Base-by-base conservation (phyloP, 2,113 vertebrate genomes). In the Coptodon rendalli region DNA sequence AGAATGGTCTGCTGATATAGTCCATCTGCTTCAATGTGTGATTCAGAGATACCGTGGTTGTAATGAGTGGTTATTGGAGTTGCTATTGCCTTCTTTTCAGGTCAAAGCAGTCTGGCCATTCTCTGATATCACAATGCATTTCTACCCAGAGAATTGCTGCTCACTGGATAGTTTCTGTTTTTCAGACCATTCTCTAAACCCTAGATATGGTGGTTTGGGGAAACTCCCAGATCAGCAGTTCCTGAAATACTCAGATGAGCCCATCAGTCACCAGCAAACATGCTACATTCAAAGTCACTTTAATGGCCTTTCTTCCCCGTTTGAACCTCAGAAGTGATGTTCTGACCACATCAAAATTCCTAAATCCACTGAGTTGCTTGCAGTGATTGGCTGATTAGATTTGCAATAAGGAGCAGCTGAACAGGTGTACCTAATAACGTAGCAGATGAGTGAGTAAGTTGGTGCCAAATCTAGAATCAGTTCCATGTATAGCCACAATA, bases 181-280 rank as follows among this genome's bases (percentile, higher is more conserved):
- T 73, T 73, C 24, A 27, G 40, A 48, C 5, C 0, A 2, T 66
- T 45, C 13, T 45, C 22, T 48, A 73, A 73, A 71, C 68, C 8
- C 13, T 5, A 27, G 22, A 48, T 40, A 29, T 73, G 40, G 22
- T 29, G 24, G 14, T 45, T 27, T 48, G 61, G 68, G 68, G 22
- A 17, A 45, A 73, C 40, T 43, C 38, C 38, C 31, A 66, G 16
- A 38, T 66, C 6, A 66, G 17, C 10, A 66, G 19, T 38, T 38
- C 19, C 19, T 22, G 34, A 66, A 38, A 66, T 66, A n/a, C 61
- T 66, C 0, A 0, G 17, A 38, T 7, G 19, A 66, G 61, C 19
- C 19, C 34, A 66, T 38, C 29, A 12, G 34, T 38, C 2, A 73
- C 40, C 14, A 73, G 22, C 9, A 48, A 48, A 27, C 22, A 48